Evolutionary conservation across 1,140 invertebrate species (phyloP), one percentile per base, ranked within the genome.

Genomic region (Drosophila sturtevanti): DNA sequence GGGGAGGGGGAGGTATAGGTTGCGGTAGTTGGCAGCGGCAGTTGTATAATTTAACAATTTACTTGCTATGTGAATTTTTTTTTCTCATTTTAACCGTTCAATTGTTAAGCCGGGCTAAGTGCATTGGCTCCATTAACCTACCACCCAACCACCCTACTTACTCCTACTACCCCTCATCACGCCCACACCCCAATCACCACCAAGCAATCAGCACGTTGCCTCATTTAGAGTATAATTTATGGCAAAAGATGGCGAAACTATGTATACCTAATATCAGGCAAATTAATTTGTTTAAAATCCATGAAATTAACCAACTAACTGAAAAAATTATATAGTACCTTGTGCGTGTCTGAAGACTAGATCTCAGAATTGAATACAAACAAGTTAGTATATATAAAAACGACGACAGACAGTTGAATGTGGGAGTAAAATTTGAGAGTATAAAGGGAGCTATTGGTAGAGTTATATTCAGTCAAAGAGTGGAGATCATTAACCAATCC

Each of bases 11-110:
- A n/a, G n/a, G n/a, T n/a, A n/a, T n/a, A n/a, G 7, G 41, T 24
- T 35, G 22, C 52, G 54, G 52, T 58, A 70, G 74, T 63, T 35
- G n/a, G n/a, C n/a, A n/a, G n/a, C 2, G 1, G 34, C 1, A 60
- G n/a, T 16, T 31, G 82, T 55, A 87, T 82, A 82, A 87, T 82
- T 87, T 89, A 63, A 37, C 75, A 82, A 82, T 87, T 82, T 79
- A 77, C 27, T 55, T 67, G 73, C 69, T 63, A 59, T 48, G 37
- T 41, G 16, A 48, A 68, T 67, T 58, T 66, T 54, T 67, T 58
- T 66, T 54, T 31, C 24, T 10, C 66, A 34, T 38, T 54, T 55
- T 73, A 11, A 3, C 63, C 51, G 55, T n/a, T 55, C 72, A 4
- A 72, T 72, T 72, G 64, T 67, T 72, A 38, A 60, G 60, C 21